Percentiles rank a stretch among this genome's conserved stretches.
Conservation (phyloP, 2,797 vertebrate species). For the Lateolabrax maculatus region DNA sequence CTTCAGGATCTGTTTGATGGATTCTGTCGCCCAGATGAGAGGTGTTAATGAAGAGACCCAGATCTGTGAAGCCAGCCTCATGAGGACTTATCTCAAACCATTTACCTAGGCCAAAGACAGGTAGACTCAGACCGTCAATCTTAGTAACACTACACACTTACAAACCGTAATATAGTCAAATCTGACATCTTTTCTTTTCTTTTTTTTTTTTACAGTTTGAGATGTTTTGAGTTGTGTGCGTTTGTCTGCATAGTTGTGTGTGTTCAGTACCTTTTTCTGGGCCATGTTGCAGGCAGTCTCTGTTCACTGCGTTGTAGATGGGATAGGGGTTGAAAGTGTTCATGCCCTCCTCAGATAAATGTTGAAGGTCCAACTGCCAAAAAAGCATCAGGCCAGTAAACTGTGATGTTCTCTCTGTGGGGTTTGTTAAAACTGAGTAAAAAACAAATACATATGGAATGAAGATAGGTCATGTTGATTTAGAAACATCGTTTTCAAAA, state of each 20-base stretch:
- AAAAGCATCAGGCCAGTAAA: neutral
- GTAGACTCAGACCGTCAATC: neutral
- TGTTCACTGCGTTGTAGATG: conserved; percentile 35
- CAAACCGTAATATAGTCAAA: too few relatives aligned
- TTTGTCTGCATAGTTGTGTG: neutral
- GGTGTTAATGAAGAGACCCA: conserved; percentile 63
- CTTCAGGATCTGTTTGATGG: conserved; percentile 25
- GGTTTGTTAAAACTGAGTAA: too few relatives aligned
- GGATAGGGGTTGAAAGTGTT: conserved; percentile 37
- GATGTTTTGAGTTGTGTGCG: neutral
- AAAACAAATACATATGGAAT: neutral
- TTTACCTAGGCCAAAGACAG: conserved; percentile 7
- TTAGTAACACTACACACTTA: neutral
- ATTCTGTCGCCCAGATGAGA: conserved; percentile 52
- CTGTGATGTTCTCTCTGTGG: neutral
- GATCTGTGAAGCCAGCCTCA: conserved; percentile 66
- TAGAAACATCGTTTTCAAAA: too few relatives aligned
- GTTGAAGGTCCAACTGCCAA: conserved; percentile 3
- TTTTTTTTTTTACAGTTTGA: neutral
- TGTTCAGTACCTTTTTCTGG: conserved; percentile 10
- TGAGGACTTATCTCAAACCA: conserved; percentile 79
- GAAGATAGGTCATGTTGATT: too few relatives aligned
- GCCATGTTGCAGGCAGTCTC: neutral
- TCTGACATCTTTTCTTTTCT: too few relatives aligned
- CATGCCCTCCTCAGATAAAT: conserved; percentile 19